Conservation (phyloP, 2,888 invertebrate species). For the Tricholauxania praeusta region DNA sequence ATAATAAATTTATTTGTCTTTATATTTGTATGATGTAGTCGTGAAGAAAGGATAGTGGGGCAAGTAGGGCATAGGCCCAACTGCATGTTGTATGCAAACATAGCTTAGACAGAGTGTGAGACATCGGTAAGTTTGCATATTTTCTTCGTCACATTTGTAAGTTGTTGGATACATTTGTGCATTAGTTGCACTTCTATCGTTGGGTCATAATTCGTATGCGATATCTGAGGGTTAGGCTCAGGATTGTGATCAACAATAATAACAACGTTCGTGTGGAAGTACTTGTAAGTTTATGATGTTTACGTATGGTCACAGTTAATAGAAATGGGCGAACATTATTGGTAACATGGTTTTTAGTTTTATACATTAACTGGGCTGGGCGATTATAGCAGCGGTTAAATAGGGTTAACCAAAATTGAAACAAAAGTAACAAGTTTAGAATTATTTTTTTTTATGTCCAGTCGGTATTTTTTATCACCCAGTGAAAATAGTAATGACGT, state of each 20-base stretch:
- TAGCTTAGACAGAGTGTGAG: not conserved
- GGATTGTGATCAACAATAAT: not conserved
- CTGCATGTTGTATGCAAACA: not conserved
- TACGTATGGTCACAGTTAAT: constrained; percentile 45
- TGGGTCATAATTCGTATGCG: constrained; percentile 3
- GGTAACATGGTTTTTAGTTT: constrained; percentile 14
- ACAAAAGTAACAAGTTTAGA: too few relatives aligned
- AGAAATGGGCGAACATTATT: constrained; percentile 40
- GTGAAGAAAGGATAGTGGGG: not conserved
- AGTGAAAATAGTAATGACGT: too few relatives aligned
- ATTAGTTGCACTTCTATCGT: constrained; percentile 5
- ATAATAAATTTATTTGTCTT: constrained; percentile 32
- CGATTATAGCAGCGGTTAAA: too few relatives aligned
- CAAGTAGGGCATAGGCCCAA: not conserved
- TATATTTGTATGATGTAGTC: constrained; percentile 13
- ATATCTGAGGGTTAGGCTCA: not conserved
- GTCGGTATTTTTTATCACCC: too few relatives aligned
- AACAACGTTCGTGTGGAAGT: constrained; percentile 32
- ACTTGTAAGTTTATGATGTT: constrained; percentile 25
- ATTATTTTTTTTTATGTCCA: too few relatives aligned
- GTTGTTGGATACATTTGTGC: constrained; percentile 2
- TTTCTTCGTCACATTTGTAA: too few relatives aligned
- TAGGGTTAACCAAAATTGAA: too few relatives aligned
- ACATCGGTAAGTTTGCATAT: too few relatives aligned
- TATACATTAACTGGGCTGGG: too few relatives aligned